Evolutionary conservation across 2,888 invertebrate genomes (phyloP), one percentile per base, ranked within the genome.

Genomic region (Eristalis tenax): DNA sequence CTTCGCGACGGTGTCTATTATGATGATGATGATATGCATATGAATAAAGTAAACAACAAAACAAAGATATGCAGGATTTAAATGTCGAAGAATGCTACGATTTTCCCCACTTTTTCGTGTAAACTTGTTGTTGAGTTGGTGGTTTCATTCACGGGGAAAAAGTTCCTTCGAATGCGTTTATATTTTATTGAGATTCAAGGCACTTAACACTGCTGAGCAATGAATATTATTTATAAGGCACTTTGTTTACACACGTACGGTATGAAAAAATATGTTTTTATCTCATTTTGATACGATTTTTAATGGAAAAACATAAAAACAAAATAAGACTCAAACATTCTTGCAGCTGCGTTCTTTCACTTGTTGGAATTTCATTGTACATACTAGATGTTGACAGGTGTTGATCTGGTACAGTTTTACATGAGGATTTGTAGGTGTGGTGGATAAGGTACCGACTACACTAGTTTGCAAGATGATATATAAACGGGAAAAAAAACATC

Each of bases 271-370:
- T 11, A n/a, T 8, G 26, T 32, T 57, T 73, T 43, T 61, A 63
- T 23, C 61, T 28, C 50, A 65, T 68, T 77, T 71, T 15, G 11
- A n/a, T 28, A 1, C 0, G 43, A 73, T 63, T 13, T 70, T 35
- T 78, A 63, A 28, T 22, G 59, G 26, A 28, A 28, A 32, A 56
- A 56, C 1, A 69, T 50, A 59, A 79, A 84, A 80, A 82, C 64
- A 69, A 81, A 77, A 68, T 76, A 71, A 50, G 59, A 32, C 43
- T 50, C 13, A 35, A 8, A 65, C 56, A 80, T 74, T 73, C 63
- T 73, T 64, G 68, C 76, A 68, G 61, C 66, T 71, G 85, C 85
- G 85, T 82, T 81, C 76, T 77, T 77, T 85, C 73, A 82, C 85
- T 85, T 82, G 85, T 82, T 77, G 85, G 73, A 84, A 76, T 81